phyloP scores from a whole-genome alignment of 2,113 vertebrate species.

The Tonatia bakeri region DNA sequence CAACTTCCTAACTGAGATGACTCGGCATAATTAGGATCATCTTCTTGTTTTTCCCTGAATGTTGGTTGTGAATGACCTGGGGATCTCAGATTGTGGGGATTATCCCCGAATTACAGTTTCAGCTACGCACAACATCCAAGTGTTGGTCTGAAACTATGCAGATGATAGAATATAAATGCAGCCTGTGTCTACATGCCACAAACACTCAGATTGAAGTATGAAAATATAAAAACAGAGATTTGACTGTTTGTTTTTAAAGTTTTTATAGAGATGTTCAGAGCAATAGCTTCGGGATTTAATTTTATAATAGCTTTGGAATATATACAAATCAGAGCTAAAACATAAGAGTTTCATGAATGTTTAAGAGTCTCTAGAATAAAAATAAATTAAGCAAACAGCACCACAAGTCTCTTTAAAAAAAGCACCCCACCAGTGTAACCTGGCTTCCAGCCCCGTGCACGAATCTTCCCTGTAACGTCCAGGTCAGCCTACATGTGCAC shows the following conservation, averaged over 20 bases:
- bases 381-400: neutral
- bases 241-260: neutral
- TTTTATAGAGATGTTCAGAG: slow-evolving; percentile 1
- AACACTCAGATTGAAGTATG: neutral
- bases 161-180: slow-evolving; percentile 29
- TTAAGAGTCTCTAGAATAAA: neutral
- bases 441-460: neutral
- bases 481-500: neutral
- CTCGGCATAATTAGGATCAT: neutral
- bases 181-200: slow-evolving; percentile 7
- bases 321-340: slow-evolving; percentile 26
- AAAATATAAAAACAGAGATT: slow-evolving; percentile 7
- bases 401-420: neutral
- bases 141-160: neutral
- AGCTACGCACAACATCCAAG: neutral
- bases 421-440: neutral
- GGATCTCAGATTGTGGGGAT: neutral
- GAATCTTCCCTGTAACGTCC: neutral
- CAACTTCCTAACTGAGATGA: slow-evolving; percentile 6
- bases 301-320: slow-evolving; percentile 37
- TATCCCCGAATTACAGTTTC: neutral
- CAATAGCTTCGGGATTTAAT: slow-evolving; percentile 21
- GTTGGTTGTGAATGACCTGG: slow-evolving; percentile 28
- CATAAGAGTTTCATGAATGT: neutral
- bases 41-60: neutral